phyloP scores from a whole-genome alignment of 2,888 invertebrate genomes.

The Agonopterix subpropinquella region DNA sequence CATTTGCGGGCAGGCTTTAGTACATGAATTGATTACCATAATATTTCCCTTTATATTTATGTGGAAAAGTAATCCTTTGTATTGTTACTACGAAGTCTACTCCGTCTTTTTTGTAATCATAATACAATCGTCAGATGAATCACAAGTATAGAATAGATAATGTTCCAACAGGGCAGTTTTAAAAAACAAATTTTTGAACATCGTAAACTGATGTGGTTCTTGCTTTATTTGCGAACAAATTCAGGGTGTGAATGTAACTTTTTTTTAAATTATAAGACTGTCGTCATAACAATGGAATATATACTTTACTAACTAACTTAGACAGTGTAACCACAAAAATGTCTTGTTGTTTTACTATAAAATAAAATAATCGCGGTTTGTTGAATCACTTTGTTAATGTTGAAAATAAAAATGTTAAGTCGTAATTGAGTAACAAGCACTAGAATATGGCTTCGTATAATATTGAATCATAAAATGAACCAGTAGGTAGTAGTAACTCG shows the following conservation, averaged over 20 bases:
- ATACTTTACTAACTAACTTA: not conserved
- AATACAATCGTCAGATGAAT: conserved; percentile 5
- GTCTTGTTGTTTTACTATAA: conserved; percentile 14
- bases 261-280: too few species aligned
- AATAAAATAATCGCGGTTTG: not conserved
- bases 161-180: too few species aligned
- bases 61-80: conserved; percentile 7
- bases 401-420: too few species aligned
- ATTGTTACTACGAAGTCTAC: conserved; percentile 3
- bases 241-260: too few species aligned
- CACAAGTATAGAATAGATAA: not conserved
- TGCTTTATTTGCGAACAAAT: too few species aligned
- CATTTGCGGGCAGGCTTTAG: not conserved
- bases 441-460: too few species aligned
- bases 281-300: too few species aligned
- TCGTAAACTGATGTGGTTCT: not conserved
- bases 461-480: too few species aligned
- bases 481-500: too few species aligned
- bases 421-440: too few species aligned
- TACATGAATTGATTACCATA: conserved; percentile 10
- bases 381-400: not conserved
- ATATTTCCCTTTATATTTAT: conserved; percentile 10
- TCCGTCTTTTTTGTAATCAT: conserved; percentile 3
- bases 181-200: too few species aligned
- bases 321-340: conserved; percentile 19